A percentile compares a stretch with the other conserved stretches of the same genome.
These are phyloP conservation scores for Diabrotica undecimpunctata DNA, from an alignment of 1,140 invertebrate species.

Conservation along the genomic window DNA sequence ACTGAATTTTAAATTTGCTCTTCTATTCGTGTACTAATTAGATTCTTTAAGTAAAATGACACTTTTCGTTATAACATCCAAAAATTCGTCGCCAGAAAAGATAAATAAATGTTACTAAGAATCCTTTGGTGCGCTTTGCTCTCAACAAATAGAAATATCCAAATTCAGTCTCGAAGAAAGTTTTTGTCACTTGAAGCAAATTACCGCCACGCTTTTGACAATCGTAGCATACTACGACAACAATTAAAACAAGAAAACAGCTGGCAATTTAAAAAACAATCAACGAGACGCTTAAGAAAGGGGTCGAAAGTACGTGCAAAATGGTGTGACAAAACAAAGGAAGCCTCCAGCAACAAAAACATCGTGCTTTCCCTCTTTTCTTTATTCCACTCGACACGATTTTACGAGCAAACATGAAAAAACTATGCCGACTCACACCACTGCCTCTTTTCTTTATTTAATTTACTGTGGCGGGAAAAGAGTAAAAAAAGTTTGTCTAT, in stretches of 20 bases:
- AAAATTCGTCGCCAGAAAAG: not conserved
- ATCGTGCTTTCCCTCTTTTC: not conserved
- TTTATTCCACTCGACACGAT: not conserved
- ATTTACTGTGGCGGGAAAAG: not conserved
- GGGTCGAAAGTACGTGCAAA: slow-evolving; percentile 11
- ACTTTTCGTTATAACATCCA: no score
- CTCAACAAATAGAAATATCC: slow-evolving; percentile 1
- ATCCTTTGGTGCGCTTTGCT: not conserved
- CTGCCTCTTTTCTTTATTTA: slow-evolving; percentile 1
- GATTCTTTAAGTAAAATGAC: no score
- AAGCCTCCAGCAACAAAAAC: slow-evolving; percentile 6
- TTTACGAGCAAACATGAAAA: slow-evolving; percentile 2
- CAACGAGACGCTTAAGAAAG: slow-evolving; percentile 7
- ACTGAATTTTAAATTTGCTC: no score
- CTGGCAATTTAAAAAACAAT: slow-evolving; percentile 13
- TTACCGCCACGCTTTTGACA: slow-evolving; percentile 10
- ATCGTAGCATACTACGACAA: not conserved
- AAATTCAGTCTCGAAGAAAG: not conserved
- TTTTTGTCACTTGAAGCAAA: slow-evolving; percentile 11
- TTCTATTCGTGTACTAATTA: no score
- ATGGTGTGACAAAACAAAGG: slow-evolving; percentile 8
- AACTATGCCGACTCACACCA: not conserved
- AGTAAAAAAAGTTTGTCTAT: no score
- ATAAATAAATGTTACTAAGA: not conserved
- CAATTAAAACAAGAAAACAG: slow-evolving; percentile 14